Base-by-base conservation (phyloP, 2,888 invertebrate species). In the Lepeophtheirus nordmannii region DNA sequence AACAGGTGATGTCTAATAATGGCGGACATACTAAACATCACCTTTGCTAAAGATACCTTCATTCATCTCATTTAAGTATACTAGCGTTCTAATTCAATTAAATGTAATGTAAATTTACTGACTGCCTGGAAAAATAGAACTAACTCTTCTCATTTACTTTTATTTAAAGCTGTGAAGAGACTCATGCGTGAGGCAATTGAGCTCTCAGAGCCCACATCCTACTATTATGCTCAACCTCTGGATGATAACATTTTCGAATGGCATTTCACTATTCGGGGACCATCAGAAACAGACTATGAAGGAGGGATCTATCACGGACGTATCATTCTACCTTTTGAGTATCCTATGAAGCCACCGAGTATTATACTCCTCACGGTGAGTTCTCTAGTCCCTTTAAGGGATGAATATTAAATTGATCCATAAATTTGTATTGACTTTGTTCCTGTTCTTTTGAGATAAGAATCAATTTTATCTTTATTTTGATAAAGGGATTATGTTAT, bases 271-370 rank as follows among this genome's bases (percentile, higher is more conserved):
- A 86, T 94, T 5, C 82, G 87, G 72, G 94, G 93, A 9, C 90
- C 93, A 1, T 82, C 84, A 65, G 86, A 85, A 30, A 85, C 89
- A 0, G 91, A 91, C 71, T 94, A 91, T 76, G 87, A 88, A 71
- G 85, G 85, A 68, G 94, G 94, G 41, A 81, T 89, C 69, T 94
- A 93, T 75, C 94, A 96, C 75, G 94, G 90, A 7, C 80, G 92
- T 71, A 92, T 94, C 74, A 78, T 91, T 68, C 78, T 94, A 70
- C 94, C 94, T 0, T 84, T 89, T 65, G 91, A 94, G 71, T 94
- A 94, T 77, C 94, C 94, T 0, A 92, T 96, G 92, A 92, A 93
- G 77, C 94, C 94, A 64, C 94, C 94, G 9, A 89, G 89, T 75
- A 90, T 94, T 70, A 90, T 93, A 72, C 78, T 96, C 62, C 76